phyloP scores from a whole-genome alignment of 2,797 vertebrate species.

The Argya squamiceps region DNA sequence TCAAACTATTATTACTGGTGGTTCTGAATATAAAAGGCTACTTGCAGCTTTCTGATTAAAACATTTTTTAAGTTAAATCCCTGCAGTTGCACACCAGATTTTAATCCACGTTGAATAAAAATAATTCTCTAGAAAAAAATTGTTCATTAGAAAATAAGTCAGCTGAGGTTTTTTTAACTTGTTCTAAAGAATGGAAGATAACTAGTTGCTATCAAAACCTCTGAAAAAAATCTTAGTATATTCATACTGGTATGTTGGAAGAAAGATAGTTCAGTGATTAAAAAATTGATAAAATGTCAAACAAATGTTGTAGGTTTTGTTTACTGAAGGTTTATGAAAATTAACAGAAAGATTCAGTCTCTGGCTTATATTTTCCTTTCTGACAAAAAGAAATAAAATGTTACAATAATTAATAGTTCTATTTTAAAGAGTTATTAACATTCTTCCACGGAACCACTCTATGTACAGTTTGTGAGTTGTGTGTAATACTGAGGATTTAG shows the following conservation, averaged over 20 bases:
- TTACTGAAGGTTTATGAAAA: neutral
- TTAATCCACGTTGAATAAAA: neutral
- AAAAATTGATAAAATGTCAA: neutral
- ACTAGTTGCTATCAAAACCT: neutral
- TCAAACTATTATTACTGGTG: neutral
- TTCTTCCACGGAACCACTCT: neutral
- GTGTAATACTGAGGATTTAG: neutral
- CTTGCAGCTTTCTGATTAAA: neutral
- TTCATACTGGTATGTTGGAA: neutral
- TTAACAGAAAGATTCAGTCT: neutral
- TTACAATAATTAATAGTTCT: neutral
- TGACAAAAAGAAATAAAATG: neutral
- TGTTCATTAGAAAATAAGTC: neutral
- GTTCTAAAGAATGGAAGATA: neutral
- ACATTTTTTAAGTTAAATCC: neutral
- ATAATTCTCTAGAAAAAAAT: neutral
- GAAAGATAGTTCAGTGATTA: neutral
- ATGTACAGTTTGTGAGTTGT: rapidly evolving
- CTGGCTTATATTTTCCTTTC: neutral
- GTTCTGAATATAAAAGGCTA: neutral
- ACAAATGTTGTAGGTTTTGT: neutral
- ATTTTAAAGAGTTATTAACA: neutral
- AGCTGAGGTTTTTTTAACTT: neutral
- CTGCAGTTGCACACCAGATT: neutral
- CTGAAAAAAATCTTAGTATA: neutral